Base-by-base conservation (phyloP, 2,888 invertebrate species). In the Vesta saturnalis region DNA sequence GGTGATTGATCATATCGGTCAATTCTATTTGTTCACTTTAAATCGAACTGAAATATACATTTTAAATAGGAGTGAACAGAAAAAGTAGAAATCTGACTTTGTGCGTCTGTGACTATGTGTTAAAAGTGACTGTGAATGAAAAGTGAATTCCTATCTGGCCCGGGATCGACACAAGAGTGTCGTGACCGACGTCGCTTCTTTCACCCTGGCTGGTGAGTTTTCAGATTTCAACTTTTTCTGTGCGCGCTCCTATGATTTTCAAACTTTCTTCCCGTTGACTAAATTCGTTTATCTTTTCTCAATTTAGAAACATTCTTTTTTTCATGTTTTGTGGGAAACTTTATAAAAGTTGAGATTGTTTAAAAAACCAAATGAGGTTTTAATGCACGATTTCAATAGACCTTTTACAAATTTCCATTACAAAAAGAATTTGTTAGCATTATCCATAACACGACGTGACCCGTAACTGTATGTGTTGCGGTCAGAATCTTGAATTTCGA, bases 151-250 rank as follows among this genome's bases (percentile, higher is more conserved):
- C 72, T 64, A 64, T 72, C 71, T 73, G 72, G 73, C 74, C 72
- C 73, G 78, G 78, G 76, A 73, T 72, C 76, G 75, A 73, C 77
- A 78, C 78, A 62, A 64, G 58, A 72, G 77, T 77, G 78, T 76
- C 77, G 77, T 76, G 74, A 74, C 74, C 76, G 72, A 71, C 72
- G 70, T 71, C 74, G 72, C 75, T 67, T 73, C 76, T 70, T 75
- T 77, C 80, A 80, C 79, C 79, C 79, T 79, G 80, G 79, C 79
- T 79, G 81, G 81, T 81, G 78, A 80, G 81, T 80, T 67, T 49
- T 54, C 21, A 35, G 35, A 19, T 55, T 63, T 56, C 30, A 21
- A 61, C 52, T 52, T 61, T 30, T 39, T 59, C 19, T 14, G n/a
- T n/a, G 12, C 18, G n/a, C 30, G 5, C 30, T 6, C 30, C 10